Conservation (phyloP, 2,113 vertebrate genomes). For the Uropsilus gracilis region DNA sequence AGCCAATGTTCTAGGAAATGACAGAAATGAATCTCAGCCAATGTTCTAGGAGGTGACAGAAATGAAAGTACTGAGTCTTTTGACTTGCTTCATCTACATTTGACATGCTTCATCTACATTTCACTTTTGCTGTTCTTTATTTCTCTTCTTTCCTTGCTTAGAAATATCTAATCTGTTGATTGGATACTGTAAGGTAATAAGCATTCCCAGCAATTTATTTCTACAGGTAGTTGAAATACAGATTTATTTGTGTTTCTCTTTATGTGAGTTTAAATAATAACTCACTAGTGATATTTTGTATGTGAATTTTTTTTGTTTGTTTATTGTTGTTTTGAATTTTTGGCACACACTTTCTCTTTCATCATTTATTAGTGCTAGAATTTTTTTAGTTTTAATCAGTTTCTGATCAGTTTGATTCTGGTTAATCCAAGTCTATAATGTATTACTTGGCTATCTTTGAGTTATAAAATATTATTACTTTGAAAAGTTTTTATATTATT, state of each 20-base stretch:
- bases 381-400: background rate
- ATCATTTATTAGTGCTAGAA: conserved; percentile 27
- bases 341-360: background rate
- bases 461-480: background rate
- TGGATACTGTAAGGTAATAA: background rate
- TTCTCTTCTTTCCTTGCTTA: background rate
- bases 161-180: background rate
- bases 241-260: background rate
- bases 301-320: background rate
- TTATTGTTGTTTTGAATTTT: background rate
- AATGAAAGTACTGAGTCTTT: background rate
- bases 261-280: background rate
- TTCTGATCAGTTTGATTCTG: background rate
- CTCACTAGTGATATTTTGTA: background rate
- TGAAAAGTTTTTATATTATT: background rate
- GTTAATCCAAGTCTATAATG: background rate
- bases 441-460: background rate
- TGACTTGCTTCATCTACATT: background rate
- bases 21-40: background rate
- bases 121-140: background rate
- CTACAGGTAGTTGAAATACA: background rate
- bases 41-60: background rate
- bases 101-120: background rate
- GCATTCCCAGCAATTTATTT: background rate
- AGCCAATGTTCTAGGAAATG: background rate